These are phyloP conservation scores for Meloidogyne exigua DNA, from an alignment of 1,140 invertebrate genomes.

Conservation along the genomic window DNA sequence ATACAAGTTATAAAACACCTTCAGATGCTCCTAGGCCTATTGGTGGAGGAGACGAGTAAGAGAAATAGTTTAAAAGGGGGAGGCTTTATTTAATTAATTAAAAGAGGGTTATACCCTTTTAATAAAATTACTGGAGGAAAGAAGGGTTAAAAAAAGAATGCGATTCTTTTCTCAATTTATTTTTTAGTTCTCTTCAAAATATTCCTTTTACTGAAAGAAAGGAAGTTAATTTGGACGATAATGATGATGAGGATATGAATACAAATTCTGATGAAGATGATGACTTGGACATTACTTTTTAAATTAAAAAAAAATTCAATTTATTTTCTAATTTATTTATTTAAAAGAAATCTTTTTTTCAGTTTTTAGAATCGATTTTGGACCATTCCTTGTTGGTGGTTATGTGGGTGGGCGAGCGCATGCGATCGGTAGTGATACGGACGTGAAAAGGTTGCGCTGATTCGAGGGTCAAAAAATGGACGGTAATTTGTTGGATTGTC, in stretches of 20 bases:
- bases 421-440: constrained; percentile 27
- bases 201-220: constrained; percentile 10
- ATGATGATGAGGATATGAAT: constrained; percentile 32
- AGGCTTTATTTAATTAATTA: neutral
- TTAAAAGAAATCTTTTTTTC: too few species aligned
- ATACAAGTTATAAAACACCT: constrained; percentile 22
- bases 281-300: constrained; percentile 32
- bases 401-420: constrained; percentile 8
- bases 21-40: constrained; percentile 23
- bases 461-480: constrained; percentile 16
- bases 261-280: constrained; percentile 27
- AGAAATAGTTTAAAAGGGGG: neutral
- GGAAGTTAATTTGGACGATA: constrained; percentile 21
- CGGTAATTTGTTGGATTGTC: constrained; percentile 30
- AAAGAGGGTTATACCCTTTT: too few species aligned
- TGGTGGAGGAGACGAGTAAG: constrained; percentile 33
- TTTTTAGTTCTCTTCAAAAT: constrained; percentile 24
- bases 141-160: too few species aligned
- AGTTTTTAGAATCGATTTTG: constrained; percentile 23
- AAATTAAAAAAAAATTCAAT: neutral
- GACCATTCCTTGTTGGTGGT: constrained; percentile 18
- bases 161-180: too few species aligned
- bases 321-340: too few species aligned
- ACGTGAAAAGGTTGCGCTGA: neutral
- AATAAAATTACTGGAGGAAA: too few species aligned